Conservation (phyloP, 37 sponge, comb jelly and placozoan genomes). For the Geodia barretti region DNA sequence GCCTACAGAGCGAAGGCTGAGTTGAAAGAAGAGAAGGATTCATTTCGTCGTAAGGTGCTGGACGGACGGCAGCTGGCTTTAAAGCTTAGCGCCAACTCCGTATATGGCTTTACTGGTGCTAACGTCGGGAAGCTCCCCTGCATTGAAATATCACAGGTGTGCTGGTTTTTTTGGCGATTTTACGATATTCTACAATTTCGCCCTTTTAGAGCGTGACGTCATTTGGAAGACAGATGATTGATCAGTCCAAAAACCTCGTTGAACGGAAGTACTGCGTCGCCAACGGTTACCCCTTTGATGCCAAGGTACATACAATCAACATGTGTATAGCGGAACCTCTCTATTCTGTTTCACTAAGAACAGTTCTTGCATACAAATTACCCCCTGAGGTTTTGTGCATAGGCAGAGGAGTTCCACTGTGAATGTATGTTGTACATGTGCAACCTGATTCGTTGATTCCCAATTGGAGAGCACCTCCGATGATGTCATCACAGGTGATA, state of each 20-base stretch:
- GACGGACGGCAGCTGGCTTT: conserved; percentile 96
- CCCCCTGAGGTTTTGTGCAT: too few species aligned
- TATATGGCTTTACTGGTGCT: conserved; percentile 99
- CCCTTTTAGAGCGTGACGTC: conserved; percentile 85
- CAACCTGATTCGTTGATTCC: too few species aligned
- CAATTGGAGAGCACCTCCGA: not conserved
- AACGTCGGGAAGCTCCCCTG: conserved; percentile 94
- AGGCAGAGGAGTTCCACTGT: too few species aligned
- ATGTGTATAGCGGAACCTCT: too few species aligned
- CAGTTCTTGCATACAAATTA: too few species aligned
- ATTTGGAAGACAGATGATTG: conserved; percentile 96
- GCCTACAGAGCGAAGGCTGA: conserved; percentile 84
- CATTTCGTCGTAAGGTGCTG: conserved; percentile 90
- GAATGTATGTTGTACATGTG: too few species aligned
- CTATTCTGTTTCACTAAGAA: too few species aligned
- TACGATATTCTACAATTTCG: too few species aligned
- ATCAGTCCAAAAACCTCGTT: conserved; percentile 71
- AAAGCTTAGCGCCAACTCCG: conserved; percentile 97
- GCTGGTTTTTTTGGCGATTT: not conserved
- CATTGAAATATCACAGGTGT: conserved; percentile 92
- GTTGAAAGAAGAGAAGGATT: conserved; percentile 88
- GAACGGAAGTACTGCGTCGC: conserved; percentile 64
- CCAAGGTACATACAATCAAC: too few species aligned
- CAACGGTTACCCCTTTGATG: conserved; percentile 79
- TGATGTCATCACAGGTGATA: conserved; percentile 65